Evolutionary conservation across 2,888 invertebrate genomes (phyloP).

Genomic region (Tenodera sinensis): DNA sequence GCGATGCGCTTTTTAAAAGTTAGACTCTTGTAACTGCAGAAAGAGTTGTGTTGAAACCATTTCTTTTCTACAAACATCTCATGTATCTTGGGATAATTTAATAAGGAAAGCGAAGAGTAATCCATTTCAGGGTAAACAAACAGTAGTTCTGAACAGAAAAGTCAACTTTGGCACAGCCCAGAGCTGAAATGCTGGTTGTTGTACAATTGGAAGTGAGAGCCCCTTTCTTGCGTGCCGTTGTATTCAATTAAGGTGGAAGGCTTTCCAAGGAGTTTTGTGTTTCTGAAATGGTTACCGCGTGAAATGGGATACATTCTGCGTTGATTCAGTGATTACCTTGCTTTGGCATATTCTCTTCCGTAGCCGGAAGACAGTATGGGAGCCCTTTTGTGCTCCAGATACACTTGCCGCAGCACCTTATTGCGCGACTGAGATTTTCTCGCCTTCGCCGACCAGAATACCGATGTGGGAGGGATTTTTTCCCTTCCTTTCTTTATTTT

Average conservation of each 20-base stretch:
- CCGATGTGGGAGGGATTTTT: neutral
- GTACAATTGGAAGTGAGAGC: no score
- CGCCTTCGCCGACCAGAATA: neutral
- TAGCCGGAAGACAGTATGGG: neutral
- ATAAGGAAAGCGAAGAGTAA: no score
- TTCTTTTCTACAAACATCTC: no score
- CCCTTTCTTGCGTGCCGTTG: neutral
- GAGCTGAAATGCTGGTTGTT: no score
- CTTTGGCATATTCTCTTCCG: neutral
- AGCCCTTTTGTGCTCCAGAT: neutral
- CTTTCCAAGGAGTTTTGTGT: neutral
- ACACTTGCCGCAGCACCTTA: neutral
- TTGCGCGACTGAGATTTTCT: neutral
- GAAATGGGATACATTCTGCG: neutral
- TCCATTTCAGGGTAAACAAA: no score
- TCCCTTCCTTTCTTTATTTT: neutral
- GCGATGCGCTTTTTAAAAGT: no score
- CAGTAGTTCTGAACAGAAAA: no score
- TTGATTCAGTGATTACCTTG: neutral
- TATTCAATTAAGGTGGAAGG: neutral
- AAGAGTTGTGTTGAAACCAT: no score
- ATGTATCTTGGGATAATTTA: no score
- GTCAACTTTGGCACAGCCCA: no score
- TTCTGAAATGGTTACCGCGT: neutral
- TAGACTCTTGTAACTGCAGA: no score